These are phyloP conservation scores for Ctenopoma kingsleyae DNA, from an alignment of 2,797 vertebrate genomes.

Conservation along the genomic window DNA sequence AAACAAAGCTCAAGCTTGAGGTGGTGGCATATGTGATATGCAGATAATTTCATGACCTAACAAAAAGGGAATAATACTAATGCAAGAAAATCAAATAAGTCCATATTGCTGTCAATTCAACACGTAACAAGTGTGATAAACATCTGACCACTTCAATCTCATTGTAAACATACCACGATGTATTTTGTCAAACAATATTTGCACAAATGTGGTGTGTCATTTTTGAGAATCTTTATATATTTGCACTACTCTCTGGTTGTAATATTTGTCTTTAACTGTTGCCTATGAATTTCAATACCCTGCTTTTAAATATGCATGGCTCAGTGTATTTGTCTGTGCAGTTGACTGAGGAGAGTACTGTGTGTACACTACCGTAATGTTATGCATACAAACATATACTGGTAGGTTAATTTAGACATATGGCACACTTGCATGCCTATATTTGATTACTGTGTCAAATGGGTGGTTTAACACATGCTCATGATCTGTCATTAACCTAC, in stretches of 20 bases:
- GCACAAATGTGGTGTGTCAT: conserved; percentile 2
- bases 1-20: conserved; percentile 13
- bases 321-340: background rate
- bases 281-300: background rate
- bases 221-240: background rate
- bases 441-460: conserved; percentile 12
- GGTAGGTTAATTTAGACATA: background rate
- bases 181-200: background rate
- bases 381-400: conserved; percentile 1
- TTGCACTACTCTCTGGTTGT: background rate
- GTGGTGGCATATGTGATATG: background rate
- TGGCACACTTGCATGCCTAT: background rate
- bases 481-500: conserved; percentile 24
- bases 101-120: background rate
- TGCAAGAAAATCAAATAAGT: background rate
- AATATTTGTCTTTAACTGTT: background rate
- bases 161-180: background rate
- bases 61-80: background rate
- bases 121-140: background rate
- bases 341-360: background rate
- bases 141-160: background rate
- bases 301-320: conserved; percentile 16
- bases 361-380: background rate
- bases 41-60: background rate
- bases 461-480: conserved; percentile 11